Evolutionary conservation across 92 coral and sea anemone species (phyloP).

Genomic region (Scolanthus callimorphus): DNA sequence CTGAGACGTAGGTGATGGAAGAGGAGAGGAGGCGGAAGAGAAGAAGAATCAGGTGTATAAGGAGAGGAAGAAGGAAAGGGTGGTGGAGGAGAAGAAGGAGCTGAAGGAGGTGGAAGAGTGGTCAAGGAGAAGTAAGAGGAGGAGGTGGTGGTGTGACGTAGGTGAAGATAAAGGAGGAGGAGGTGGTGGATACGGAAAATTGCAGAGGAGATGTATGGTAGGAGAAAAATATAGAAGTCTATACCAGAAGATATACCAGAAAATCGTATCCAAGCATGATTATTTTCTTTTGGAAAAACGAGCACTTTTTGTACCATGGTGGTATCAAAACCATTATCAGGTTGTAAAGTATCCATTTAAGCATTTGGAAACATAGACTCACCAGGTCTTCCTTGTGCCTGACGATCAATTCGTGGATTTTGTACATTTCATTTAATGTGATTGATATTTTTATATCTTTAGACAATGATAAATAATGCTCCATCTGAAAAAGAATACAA

Average conservation of each 20-base stretch:
- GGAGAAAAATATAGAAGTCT: background rate
- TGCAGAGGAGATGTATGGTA: background rate
- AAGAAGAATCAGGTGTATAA: no score
- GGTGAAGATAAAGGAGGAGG: background rate
- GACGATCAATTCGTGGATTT: slow-evolving; percentile 80
- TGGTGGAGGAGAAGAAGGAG: no score
- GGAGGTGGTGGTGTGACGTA: no score
- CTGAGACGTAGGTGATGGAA: background rate
- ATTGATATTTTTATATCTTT: slow-evolving; percentile 80
- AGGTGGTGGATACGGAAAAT: background rate
- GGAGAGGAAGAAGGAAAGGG: no score
- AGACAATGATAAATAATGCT: slow-evolving; percentile 90
- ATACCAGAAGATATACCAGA: no score
- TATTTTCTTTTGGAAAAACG: background rate
- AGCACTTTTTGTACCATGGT: no score
- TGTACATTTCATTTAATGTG: slow-evolving; percentile 86
- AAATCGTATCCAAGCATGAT: background rate
- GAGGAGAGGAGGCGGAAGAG: background rate
- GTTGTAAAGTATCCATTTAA: no score
- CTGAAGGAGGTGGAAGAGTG: no score
- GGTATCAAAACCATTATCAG: no score
- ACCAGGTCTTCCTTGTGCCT: slow-evolving; percentile 79
- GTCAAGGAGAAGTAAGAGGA: no score
- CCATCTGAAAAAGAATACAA: slow-evolving; percentile 55
- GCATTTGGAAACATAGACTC: no score